Percentiles rank a stretch among this genome's conserved stretches.
Evolutionary conservation across 2,888 invertebrate species (phyloP).

Genomic region (Clivina fossor): DNA sequence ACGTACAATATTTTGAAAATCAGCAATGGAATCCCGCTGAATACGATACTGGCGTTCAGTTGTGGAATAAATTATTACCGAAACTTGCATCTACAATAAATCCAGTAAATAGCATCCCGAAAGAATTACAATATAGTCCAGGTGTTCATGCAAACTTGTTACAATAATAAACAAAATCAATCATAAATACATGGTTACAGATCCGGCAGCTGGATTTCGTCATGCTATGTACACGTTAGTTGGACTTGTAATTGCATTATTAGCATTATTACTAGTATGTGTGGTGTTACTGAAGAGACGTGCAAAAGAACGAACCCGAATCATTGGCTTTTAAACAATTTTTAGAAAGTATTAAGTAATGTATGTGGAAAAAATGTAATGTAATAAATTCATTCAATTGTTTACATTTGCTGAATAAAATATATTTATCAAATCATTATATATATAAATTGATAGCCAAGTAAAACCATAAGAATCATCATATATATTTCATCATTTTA

Average conservation of each 20-base stretch:
- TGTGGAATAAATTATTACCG: conserved; percentile 54
- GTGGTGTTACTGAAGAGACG: conserved; percentile 56
- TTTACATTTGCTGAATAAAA: conserved; percentile 31
- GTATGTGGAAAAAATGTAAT: conserved; percentile 5
- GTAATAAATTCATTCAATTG: not conserved
- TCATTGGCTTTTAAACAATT: conserved; percentile 42
- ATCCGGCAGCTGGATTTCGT: conserved; percentile 55
- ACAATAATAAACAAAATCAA: not conserved
- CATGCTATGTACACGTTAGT: conserved; percentile 65
- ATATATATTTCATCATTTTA: conserved; percentile 19
- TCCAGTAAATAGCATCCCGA: conserved; percentile 41
- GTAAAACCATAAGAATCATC: conserved; percentile 20
- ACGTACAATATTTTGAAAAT: conserved; percentile 55
- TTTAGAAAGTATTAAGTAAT: not conserved
- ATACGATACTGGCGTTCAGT: conserved; percentile 43
- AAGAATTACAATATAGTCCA: conserved; percentile 47
- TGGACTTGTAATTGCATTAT: conserved; percentile 57
- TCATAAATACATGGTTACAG: conserved; percentile 43
- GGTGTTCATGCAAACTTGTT: conserved; percentile 39
- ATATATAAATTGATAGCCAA: conserved; percentile 29
- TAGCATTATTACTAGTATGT: conserved; percentile 57
- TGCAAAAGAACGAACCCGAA: conserved; percentile 49
- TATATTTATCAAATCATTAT: conserved; percentile 30
- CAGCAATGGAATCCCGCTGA: conserved; percentile 15
- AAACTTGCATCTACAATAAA: conserved; percentile 44